A percentile compares a stretch with the other conserved stretches of the same genome.
phyloP scores from a whole-genome alignment of 2,113 vertebrate genomes.

The Ibidorhyncha struthersii region DNA sequence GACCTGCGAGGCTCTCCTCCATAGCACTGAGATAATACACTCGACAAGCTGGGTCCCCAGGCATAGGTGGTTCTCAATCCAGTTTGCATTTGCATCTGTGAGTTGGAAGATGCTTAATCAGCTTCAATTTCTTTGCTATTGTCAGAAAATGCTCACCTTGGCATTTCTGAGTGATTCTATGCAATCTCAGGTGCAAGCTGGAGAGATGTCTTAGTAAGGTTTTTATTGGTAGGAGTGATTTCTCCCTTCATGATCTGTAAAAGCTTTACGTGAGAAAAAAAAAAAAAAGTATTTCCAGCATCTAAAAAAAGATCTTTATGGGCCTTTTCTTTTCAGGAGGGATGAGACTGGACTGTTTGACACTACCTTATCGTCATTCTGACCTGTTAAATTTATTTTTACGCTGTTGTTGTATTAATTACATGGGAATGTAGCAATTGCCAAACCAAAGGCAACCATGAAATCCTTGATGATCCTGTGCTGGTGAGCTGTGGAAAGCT shows the following conservation, averaged over 20 bases:
- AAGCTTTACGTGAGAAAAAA: background rate
- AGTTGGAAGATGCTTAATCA: background rate
- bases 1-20: background rate
- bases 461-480: background rate
- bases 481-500: background rate
- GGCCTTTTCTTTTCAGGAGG: background rate
- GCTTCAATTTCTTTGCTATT: background rate
- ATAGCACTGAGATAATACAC: background rate
- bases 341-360: background rate
- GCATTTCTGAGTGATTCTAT: background rate
- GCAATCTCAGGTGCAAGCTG: background rate
- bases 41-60: background rate
- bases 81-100: background rate
- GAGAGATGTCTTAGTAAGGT: background rate
- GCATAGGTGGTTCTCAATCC: background rate
- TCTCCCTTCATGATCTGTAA: background rate
- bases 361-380: background rate
- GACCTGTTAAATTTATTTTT: background rate
- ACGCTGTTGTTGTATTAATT: background rate
- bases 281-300: background rate
- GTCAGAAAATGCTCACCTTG: background rate
- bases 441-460: background rate
- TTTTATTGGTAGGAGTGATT: background rate
- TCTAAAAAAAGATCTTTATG: background rate
- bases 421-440: background rate